Conservation (phyloP, 1,140 invertebrate genomes). For the Acromyrmex heyeri region DNA sequence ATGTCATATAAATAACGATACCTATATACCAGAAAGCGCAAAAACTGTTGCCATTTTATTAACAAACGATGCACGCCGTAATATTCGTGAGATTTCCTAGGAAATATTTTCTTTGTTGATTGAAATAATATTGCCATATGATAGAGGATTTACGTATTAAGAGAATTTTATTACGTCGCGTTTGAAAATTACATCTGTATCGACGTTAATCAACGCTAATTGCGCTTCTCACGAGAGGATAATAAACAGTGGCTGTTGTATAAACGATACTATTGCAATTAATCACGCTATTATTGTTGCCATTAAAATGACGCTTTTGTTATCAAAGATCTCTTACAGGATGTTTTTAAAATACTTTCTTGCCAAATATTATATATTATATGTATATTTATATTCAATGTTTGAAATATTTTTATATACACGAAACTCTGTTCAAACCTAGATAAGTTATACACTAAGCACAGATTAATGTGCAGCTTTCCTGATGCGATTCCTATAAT, state of each 20-base stretch:
- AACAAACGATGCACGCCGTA: background rate
- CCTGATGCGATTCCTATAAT: background rate
- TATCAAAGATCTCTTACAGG: background rate
- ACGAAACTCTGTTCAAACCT: slow-evolving; percentile 7
- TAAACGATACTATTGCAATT: slow-evolving; percentile 25
- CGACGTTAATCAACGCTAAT: slow-evolving; percentile 44
- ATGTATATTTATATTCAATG: background rate
- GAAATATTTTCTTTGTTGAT: slow-evolving; percentile 34
- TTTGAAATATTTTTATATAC: background rate
- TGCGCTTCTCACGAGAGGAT: slow-evolving; percentile 38
- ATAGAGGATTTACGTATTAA: background rate
- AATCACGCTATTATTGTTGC: slow-evolving; percentile 8
- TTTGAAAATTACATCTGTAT: slow-evolving; percentile 36
- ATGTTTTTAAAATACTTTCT: background rate
- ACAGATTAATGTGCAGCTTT: background rate
- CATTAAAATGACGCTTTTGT: background rate
- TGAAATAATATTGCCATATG: slow-evolving; percentile 27
- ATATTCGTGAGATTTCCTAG: slow-evolving; percentile 29
- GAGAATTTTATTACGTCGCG: slow-evolving; percentile 34
- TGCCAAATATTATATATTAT: background rate
- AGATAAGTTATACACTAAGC: background rate
- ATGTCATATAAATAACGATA: background rate
- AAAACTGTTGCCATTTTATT: slow-evolving; percentile 49
- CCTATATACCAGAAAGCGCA: background rate
- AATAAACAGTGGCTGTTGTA: slow-evolving; percentile 25